These are phyloP conservation scores for Eurytoma californica DNA, from an alignment of 2,888 invertebrate species.

Conservation along the genomic window DNA sequence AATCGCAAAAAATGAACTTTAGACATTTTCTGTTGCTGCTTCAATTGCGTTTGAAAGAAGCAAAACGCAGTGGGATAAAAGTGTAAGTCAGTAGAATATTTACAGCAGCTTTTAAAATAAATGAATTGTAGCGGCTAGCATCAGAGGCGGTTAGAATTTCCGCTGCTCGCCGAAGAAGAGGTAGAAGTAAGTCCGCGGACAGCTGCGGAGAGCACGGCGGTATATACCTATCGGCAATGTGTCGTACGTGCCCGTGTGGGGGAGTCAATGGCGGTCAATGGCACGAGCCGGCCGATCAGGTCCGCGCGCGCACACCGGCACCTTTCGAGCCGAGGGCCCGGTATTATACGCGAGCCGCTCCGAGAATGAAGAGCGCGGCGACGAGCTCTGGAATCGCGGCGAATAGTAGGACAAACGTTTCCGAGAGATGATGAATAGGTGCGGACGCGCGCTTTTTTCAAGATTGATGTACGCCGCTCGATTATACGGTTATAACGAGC, in stretches of 20 bases:
- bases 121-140: too few relatives aligned
- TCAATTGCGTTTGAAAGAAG: too few relatives aligned
- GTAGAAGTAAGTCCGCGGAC: conserved; percentile 20
- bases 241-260: conserved; percentile 67
- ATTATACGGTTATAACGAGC: too few relatives aligned
- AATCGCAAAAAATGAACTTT: too few relatives aligned
- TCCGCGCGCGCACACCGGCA: conserved; percentile 59
- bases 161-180: background rate
- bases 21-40: too few relatives aligned
- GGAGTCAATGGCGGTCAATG: conserved; percentile 75
- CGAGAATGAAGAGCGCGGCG: too few relatives aligned
- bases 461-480: background rate
- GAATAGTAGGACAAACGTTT: conserved; percentile 29
- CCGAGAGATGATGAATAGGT: conserved; percentile 15
- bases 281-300: conserved; percentile 71
- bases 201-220: conserved; percentile 32
- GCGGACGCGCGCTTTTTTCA: conserved; percentile 6
- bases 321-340: too few relatives aligned
- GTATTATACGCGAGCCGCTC: too few relatives aligned
- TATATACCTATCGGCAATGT: conserved; percentile 56
- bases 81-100: too few relatives aligned
- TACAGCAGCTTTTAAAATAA: too few relatives aligned
- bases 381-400: background rate
- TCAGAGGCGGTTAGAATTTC: background rate
- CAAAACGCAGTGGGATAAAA: too few relatives aligned